Evolutionary conservation across 2,113 vertebrate species (phyloP).

Genomic region (Phodopus roborovskii): DNA sequence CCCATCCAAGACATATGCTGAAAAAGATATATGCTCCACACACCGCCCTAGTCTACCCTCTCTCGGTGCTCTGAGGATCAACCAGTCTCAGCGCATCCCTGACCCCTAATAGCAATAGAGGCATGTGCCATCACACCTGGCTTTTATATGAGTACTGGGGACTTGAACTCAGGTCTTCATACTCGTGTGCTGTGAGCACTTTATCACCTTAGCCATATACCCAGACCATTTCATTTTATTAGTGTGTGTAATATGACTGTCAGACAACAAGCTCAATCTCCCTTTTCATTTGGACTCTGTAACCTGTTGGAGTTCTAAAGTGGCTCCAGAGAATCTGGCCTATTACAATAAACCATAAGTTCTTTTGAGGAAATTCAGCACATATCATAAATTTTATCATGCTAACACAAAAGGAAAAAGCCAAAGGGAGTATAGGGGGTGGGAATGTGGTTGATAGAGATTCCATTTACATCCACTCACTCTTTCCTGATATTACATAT

Average conservation of each 20-base stretch:
- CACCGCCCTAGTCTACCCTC: neutral
- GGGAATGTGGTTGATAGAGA: slow-evolving; percentile 22
- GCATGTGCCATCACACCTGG: neutral
- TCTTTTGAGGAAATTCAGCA: slow-evolving; percentile 26
- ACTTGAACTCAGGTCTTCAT: neutral
- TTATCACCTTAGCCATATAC: neutral
- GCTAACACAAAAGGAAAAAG: neutral
- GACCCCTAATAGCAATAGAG: neutral
- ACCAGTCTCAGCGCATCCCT: no score
- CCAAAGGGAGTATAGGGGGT: neutral
- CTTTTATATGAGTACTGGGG: neutral
- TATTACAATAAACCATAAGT: neutral
- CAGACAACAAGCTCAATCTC: neutral
- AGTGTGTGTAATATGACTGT: neutral
- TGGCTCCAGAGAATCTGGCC: neutral
- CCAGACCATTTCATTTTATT: neutral
- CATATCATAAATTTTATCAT: neutral
- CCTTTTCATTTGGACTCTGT: neutral
- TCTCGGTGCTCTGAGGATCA: neutral
- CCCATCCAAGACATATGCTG: neutral
- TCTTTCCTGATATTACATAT: slow-evolving; percentile 8
- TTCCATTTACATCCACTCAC: neutral
- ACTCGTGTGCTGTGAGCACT: neutral
- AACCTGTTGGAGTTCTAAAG: neutral
- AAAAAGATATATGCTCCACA: neutral